Base-by-base conservation (phyloP, 2,797 vertebrate species). In the Labeo calbasu region DNA sequence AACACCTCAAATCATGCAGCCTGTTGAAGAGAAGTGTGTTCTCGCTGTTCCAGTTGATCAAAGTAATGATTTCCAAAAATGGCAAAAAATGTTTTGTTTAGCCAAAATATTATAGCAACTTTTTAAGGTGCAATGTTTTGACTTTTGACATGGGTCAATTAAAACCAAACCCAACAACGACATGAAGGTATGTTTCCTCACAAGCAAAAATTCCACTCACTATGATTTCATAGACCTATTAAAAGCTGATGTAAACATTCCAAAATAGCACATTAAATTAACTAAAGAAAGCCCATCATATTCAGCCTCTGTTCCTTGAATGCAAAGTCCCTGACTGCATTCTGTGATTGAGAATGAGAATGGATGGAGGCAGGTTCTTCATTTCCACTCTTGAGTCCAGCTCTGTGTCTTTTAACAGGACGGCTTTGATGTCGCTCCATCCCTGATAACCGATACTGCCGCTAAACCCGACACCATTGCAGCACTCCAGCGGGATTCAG, bases 341-440 rank as follows among this genome's bases (percentile, higher is more conserved):
- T 25, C 32, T 23, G 14, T 43, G 46, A 55, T 51, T 25, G 25
- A 81, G 43, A 73, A 15, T 61, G 28, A 25, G 25, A 72, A 28
- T 51, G 46, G 4, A 82, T 65, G 48, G n/a, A 77, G 72, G 73
- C 51, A 32, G 2, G 61, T 83, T 68, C 82, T 68, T 82, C 10
- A 65, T 50, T 76, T 79, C 40, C 40, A 28, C 48, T 65, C 48
- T 48, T 68, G 89, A 91, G 93, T 91, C 90, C 92, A 91, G 92
- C 92, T 91, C 90, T 86, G 87, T 79, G 79, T 93, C 93, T 93
- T 94, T 94, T 94, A 90, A 91, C 89, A 69, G 84, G 86, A 86
- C 79, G 86, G 87, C 93, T 95, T 94, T 95, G 93, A 95, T 94
- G 91, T 91, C 86, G 87, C 82, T 92, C 91, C 92, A 92, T 89